phyloP scores from a whole-genome alignment of 2,113 vertebrate genomes.

The Tilapia sparmanii region DNA sequence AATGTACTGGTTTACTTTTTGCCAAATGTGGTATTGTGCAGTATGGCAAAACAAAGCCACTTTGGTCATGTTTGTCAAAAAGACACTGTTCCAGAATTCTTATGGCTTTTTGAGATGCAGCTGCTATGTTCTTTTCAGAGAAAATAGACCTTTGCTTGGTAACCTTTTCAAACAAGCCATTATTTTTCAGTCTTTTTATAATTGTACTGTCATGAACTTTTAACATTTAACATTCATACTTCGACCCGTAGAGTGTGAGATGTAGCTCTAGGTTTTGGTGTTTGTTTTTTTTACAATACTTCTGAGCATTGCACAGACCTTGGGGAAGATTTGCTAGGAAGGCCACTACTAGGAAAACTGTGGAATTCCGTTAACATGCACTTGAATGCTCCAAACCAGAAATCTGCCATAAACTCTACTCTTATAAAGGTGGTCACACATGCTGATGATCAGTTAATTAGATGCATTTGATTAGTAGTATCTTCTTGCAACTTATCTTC shows the following conservation, averaged over 20 bases:
- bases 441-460: not conserved
- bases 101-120: not conserved
- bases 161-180: not conserved
- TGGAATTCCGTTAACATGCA: not conserved
- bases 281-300: not conserved
- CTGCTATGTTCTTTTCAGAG: not conserved
- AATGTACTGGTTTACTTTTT: not conserved
- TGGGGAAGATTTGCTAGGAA: not conserved
- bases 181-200: not conserved
- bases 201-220: not conserved
- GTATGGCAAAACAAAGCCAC: not conserved
- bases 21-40: accelerated
- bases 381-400: not conserved
- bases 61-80: not conserved
- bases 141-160: not conserved
- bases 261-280: not conserved
- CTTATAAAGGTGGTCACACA: not conserved
- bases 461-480: not conserved
- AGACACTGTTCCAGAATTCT: not conserved
- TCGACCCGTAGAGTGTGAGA: not conserved
- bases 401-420: not conserved
- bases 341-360: not conserved
- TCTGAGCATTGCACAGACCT: not conserved
- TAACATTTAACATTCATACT: not conserved
- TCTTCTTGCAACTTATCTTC: not conserved